phyloP scores from a whole-genome alignment of 2,797 vertebrate species.

The Pachyuromys duprasi region DNA sequence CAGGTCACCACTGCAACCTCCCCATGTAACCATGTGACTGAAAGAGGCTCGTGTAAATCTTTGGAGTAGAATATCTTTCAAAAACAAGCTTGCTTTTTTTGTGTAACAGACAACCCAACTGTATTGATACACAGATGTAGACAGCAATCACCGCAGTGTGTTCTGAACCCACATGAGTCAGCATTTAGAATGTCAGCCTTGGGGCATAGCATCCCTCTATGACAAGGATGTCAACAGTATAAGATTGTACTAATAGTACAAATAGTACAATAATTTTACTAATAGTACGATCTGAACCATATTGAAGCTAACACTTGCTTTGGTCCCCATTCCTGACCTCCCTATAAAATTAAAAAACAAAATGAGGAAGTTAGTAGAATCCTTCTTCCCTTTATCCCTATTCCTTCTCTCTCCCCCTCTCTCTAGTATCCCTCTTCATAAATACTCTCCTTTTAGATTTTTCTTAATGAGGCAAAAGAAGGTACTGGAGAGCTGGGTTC shows the following conservation, averaged over 20 bases:
- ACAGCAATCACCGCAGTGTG: not conserved
- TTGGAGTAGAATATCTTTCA: not conserved
- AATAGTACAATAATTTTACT: no score
- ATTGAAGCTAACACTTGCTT: not conserved
- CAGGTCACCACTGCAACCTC: not conserved
- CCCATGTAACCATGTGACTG: not conserved
- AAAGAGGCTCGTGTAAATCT: not conserved
- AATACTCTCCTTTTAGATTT: slow-evolving; percentile 32
- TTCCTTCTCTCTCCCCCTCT: slow-evolving; percentile 28
- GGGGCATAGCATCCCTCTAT: not conserved
- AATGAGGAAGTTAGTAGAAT: slow-evolving; percentile 3
- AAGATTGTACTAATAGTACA: not conserved
- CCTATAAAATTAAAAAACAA: slow-evolving; percentile 41
- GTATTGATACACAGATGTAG: slow-evolving; percentile 9
- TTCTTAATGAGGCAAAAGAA: slow-evolving; percentile 48
- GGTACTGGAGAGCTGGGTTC: slow-evolving; percentile 30
- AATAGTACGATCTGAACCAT: not conserved
- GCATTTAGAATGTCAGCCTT: not conserved
- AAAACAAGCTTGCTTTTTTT: not conserved
- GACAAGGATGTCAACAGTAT: not conserved
- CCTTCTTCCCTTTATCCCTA: not conserved
- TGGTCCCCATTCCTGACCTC: not conserved
- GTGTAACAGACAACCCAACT: slow-evolving; percentile 27
- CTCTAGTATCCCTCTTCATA: slow-evolving; percentile 23
- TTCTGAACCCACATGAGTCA: not conserved